Evolutionary conservation across 2,113 vertebrate species (phyloP), one percentile per base, ranked within the genome.

Genomic region (Trichechus manatus): DNA sequence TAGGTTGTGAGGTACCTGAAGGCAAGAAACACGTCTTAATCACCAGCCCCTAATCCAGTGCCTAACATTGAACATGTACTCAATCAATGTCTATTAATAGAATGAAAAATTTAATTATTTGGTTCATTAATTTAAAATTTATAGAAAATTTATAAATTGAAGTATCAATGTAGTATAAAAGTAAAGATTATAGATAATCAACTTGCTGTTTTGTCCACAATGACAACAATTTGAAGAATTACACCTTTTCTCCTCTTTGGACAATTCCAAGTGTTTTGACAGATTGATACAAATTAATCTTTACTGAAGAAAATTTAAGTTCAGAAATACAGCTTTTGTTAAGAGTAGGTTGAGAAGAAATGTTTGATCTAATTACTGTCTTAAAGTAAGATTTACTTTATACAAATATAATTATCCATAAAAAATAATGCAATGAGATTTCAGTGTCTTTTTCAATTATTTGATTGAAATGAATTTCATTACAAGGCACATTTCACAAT

Each of bases 321-420:
- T 93, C 39, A 89, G 27, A 63, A 88, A 83, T 78, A 9, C 20
- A 80, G 19, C 70, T 77, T 87, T 95, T 88, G 50, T 64, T 56
- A 22, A 74, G 29, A 80, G 3, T 33, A 17, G 31, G 10, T 79
- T 82, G 13, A 89, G 9, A 93, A 91, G 22, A 11, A 80, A 9
- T 47, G 61, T 31, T 42, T 88, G 25, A 80, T 63, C 23, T 75
- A 77, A 63, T 42, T 39, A 92, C 27, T 64, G 42, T 80, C n/a
- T 93, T 87, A 95, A 96, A 96, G 10, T 13, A 92, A 92, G 20
- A 91, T 47, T 96, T 63, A 70, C 9, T 90, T 83, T 95, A 63
- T 66, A 56, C 42, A 88, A 92, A 87, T 66, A 47, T 42, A 90
- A 92, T 83, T 89, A 63, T 20, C 63, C 6, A 44, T 53, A 75